Evolutionary conservation across 1,140 invertebrate species (phyloP).

Genomic region (Dolichoris vasculosae): DNA sequence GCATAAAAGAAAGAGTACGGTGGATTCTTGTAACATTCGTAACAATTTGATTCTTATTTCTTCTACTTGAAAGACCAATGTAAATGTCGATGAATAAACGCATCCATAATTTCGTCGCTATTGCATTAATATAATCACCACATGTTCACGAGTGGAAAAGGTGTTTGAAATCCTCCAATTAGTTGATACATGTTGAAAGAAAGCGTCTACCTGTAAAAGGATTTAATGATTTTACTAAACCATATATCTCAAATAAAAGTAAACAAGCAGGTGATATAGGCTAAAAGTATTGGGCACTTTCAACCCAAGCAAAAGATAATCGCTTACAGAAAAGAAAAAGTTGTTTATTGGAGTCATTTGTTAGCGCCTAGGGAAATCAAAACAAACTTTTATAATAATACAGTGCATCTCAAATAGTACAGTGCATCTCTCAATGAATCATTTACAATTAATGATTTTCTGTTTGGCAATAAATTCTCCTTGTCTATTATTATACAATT

Average conservation of each 20-base stretch:
- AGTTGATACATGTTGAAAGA: background rate
- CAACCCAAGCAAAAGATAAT: too few species aligned
- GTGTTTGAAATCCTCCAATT: background rate
- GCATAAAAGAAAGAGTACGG: background rate
- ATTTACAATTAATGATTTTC: slow-evolving; percentile 38
- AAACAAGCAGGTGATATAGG: background rate
- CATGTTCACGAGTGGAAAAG: background rate
- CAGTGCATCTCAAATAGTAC: background rate
- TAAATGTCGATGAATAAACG: background rate
- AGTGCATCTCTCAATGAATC: slow-evolving; percentile 16
- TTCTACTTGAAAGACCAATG: slow-evolving; percentile 8
- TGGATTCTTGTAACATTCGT: background rate
- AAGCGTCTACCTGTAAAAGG: background rate
- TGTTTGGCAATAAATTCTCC: slow-evolving; percentile 28
- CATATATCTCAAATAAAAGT: slow-evolving; percentile 37
- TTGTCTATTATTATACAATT: background rate
- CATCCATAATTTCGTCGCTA: background rate
- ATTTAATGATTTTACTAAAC: slow-evolving; percentile 35
- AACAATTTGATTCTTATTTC: slow-evolving; percentile 32
- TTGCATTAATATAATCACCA: slow-evolving; percentile 2
- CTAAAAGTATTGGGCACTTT: background rate
- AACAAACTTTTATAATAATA: too few species aligned
- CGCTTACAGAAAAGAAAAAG: background rate
- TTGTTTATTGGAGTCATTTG: too few species aligned
- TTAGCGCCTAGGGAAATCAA: too few species aligned